Evolutionary conservation across 2,113 vertebrate genomes (phyloP).

Genomic region (Trogon melanurus): DNA sequence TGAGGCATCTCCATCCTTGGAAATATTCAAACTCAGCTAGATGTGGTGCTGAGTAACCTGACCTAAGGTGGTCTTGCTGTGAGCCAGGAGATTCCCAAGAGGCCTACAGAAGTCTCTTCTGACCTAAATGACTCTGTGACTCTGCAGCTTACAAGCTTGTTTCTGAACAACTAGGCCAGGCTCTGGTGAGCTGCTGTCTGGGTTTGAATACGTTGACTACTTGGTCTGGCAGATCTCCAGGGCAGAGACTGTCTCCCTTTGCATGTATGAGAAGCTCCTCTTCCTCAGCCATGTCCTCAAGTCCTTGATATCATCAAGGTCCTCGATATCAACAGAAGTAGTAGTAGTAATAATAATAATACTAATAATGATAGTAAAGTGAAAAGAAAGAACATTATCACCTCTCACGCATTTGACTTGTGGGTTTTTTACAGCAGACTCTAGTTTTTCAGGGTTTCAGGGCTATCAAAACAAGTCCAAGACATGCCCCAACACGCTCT

Average conservation of each 20-base stretch:
- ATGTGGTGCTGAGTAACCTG: background rate
- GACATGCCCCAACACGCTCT: rapidly evolving
- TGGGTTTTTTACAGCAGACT: background rate
- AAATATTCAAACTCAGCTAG: background rate
- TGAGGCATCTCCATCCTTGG: background rate
- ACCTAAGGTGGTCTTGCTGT: background rate
- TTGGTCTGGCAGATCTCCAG: background rate
- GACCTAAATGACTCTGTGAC: background rate
- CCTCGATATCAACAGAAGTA: background rate
- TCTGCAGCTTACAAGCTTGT: background rate
- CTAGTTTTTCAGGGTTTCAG: background rate
- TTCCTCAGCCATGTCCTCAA: background rate
- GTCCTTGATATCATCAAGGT: background rate
- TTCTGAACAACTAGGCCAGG: background rate
- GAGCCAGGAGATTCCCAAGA: background rate
- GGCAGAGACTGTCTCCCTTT: background rate
- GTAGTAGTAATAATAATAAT: too few species aligned
- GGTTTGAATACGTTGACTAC: background rate
- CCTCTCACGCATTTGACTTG: background rate
- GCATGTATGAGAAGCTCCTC: background rate
- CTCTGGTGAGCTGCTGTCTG: background rate
- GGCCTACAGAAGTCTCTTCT: background rate
- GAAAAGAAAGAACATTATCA: background rate
- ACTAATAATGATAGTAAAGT: background rate
- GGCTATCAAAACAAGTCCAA: background rate